Evolutionary conservation across 2,113 vertebrate genomes (phyloP), one percentile per base, ranked within the genome.

Genomic region (Nibea albiflora): DNA sequence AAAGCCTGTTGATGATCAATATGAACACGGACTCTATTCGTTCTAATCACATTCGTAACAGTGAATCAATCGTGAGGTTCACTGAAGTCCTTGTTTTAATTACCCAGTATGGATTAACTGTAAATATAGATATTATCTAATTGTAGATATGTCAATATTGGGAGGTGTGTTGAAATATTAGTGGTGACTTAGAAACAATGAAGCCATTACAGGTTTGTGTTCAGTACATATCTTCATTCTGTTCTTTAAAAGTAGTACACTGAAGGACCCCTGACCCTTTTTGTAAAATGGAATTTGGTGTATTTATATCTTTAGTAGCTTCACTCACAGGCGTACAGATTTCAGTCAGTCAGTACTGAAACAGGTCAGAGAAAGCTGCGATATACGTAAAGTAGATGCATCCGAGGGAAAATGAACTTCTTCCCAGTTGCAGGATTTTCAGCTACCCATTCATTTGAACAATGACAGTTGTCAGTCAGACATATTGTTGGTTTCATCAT

Each of bases 291-390:
- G 11, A 17, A 39, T 73, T 57, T 50, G 2, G 12, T 50, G 26
- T 57, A 19, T 39, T 16, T 19, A 56, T 56, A 57, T 70, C 0
- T 6, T 11, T 44, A 10, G 44, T 4, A 20, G 12, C 44, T 49
- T 28, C 52, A 14, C 19, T 46, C 26, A n/a, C 20, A 54, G 56
- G 3, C 22, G 31, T 68, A 6, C 28, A 46, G n/a, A 46, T n/a
- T 47, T 49, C 63, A 52, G 80, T 68, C 60, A 22, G 31, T 54
- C 64, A 42, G 50, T 24, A 28, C 54, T 66, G 53, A 70, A 73
- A 66, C 26, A 16, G 5, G 42, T 56, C 24, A 17, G 53, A 28
- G n/a, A 78, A 2, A 26, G 24, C 24, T 2, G 24, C 24, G 24
- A 2, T 19, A 11, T 17, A 39, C 44, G 24, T 24, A 35, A 57